Evolutionary conservation across 2,888 invertebrate genomes (phyloP), one percentile per base, ranked within the genome.

Genomic region (Ceraclea dissimilis): DNA sequence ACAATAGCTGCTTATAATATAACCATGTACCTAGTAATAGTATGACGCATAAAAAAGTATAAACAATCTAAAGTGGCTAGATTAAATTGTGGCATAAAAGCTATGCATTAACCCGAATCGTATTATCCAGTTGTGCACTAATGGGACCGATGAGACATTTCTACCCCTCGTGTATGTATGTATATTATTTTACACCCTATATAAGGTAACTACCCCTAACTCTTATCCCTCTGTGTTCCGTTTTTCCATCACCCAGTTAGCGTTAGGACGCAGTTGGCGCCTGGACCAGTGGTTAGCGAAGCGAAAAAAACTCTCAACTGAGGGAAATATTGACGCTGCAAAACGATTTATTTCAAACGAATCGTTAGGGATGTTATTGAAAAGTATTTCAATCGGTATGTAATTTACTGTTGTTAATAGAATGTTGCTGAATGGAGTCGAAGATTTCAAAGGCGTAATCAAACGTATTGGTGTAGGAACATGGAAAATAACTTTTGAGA

Each of bases 141-240:
- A 54, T 54, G 57, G 54, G 53, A 57, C 49, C 50, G 57, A 51
- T 54, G 57, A 57, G 57, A 50, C 55, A 46, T 49, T 20, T 6
- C 16, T 20, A 46, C 46, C 18, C 46, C 46, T 39, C 4, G 26
- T 26, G 10, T 26, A 26, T 26, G n/a, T n/a, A 8, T 31, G 31
- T 31, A 31, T 39, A 39, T 39, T 53, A 47, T 48, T 53, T 47
- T 53, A 20, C 39, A 17, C 53, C n/a, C 47, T 33, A 19, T 39
- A 4, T n/a, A 16, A 13, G 39, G 13, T 39, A 39, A 5, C 39
- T 13, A 39, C 39, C 39, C n/a, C 39, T 39, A 39, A 39, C 39
- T 13, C 39, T n/a, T 39, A 16, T 39, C 16, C 39, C 13, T n/a
- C 39, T 16, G 2, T 13, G 39, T 13, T 39, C 16, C 39, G 4